Evolutionary conservation across 2,888 invertebrate genomes (phyloP), one percentile per base, ranked within the genome.

Genomic region (Monochamus alternatus): DNA sequence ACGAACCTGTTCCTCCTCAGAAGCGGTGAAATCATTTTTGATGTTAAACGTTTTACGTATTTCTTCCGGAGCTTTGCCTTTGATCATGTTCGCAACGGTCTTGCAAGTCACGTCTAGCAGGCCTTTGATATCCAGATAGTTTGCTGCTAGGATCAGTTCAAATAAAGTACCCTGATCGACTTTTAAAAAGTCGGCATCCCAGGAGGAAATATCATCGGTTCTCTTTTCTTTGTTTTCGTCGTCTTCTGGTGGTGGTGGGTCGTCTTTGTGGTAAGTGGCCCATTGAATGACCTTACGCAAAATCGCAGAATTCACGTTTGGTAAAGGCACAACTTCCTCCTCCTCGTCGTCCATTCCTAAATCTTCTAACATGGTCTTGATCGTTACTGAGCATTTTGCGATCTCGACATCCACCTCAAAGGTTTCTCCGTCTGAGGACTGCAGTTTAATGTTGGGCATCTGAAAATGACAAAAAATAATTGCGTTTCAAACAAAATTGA

Each of bases 121-220:
- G 1, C 98, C 97, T 87, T 97, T 96, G 80, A 98, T 98, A 86
- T 98, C 98, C 85, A 99, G 91, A 88, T 98, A 99, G 89, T 99
- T 98, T 8, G 98, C 98, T 66, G 98, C 98, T 91, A 99, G 90
- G 85, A 99, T 98, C 59, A 99, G 90, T 90, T 98, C 98, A 88
- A 98, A 98, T 12, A 99, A 90, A 1, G 98, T 98, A 76, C 97
- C 98, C 88, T 98, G 98, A 88, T 98, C 98, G 47, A 99, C 98
- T 92, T 99, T 99, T 8, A 99, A 90, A 87, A 99, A 99, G 88
- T 99, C 99, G 0, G 98, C 97, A 91, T 99, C 99, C 99, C 99
- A 99, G 0, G 97, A 97, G 32, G 97, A 97, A 82, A 99, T 99
- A 87, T 99, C 99, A 88, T 99, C 99, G 0, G 99, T 99, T n/a